phyloP scores from a whole-genome alignment of 2,113 vertebrate species.

The Sciurus niger region DNA sequence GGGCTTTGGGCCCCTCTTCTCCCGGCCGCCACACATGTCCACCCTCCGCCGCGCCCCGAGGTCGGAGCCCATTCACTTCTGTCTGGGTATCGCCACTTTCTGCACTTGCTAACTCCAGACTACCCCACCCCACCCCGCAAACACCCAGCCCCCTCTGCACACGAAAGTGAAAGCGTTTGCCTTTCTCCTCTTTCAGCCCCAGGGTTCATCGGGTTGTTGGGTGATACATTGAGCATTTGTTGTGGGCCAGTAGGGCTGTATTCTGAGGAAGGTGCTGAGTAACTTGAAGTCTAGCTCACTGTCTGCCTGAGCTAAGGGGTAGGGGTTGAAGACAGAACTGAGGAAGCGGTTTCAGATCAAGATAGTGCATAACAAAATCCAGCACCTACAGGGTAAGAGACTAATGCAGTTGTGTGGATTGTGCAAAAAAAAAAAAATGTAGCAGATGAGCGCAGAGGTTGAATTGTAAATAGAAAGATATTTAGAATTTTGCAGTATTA shows the following conservation, averaged over 20 bases:
- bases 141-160: background rate
- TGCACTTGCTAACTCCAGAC: background rate
- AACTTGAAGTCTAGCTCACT: background rate
- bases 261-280: background rate
- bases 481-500: background rate
- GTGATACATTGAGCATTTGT: background rate
- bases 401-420: background rate
- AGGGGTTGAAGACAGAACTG: background rate
- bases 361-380: background rate
- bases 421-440: background rate
- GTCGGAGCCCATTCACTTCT: too few relatives aligned
- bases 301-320: background rate
- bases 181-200: background rate
- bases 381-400: background rate
- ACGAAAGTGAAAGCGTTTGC: background rate
- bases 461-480: background rate
- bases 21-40: accelerated
- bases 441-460: background rate
- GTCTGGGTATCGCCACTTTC: background rate
- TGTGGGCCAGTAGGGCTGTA: background rate
- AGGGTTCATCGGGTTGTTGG: background rate
- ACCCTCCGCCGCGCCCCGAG: background rate
- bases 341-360: too few relatives aligned
- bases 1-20: background rate
- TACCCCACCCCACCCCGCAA: accelerated